Base-by-base conservation (phyloP, 2,797 vertebrate genomes). In the Acanthiza pusilla region DNA sequence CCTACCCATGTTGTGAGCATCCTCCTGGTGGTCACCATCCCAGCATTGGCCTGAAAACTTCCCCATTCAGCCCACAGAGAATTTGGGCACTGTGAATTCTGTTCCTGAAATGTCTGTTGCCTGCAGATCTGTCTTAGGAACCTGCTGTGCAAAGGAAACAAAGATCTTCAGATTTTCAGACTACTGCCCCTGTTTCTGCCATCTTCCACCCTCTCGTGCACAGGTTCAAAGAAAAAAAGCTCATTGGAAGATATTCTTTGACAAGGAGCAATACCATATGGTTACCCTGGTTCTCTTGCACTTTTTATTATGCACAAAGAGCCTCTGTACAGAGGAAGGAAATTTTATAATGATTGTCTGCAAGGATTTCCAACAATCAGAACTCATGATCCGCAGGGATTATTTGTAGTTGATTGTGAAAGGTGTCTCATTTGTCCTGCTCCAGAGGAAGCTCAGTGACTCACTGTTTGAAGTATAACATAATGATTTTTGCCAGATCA, bases 381-480 rank as follows among this genome's bases (percentile, higher is more conserved):
- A 88, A 66, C 55, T 43, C 62, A 53, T 20, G 70, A 68, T 79
- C 80, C 0, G 0, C 7, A 7, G 70, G 73, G 57, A 72, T 93
- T 82, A 67, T 50, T 84, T 93, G 84, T 55, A 77, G 63, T 55
- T 79, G 38, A 30, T 82, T 74, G 76, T 65, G 58, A 53, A 40
- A 74, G 3, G 2, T 53, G 47, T 78, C 55, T 96, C 60, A 74
- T 76, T 92, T 96, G 60, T 89, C 55, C 60, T 95, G 26, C 55
- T 72, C 5, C 82, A 87, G 61, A 89, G 88, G 90, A 92, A 94
- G 75, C 34, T 93, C 36, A 17, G 60, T 94, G 91, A 93, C 57
- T 95, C 72, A 86, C 70, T 85, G 40, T 80, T 71, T 85, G 91
- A 93, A 65, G 80, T 76, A 43, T 32, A 91, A 88, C 67, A 80